Conservation (phyloP, 2,888 invertebrate species). For the Ichneumoninae sp. region DNA sequence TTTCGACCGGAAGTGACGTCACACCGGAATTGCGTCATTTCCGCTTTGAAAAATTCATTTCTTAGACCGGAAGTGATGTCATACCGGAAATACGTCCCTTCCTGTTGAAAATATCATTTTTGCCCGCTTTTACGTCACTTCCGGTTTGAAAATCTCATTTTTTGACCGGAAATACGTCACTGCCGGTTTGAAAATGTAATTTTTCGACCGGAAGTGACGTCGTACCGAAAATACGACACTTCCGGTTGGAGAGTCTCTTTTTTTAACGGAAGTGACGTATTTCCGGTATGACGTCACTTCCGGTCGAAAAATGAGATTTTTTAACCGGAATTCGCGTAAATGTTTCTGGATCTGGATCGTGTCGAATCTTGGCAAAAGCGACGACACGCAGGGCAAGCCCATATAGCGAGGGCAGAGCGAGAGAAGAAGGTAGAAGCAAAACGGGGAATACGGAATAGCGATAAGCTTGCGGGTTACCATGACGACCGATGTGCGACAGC, state of each 20-base stretch:
- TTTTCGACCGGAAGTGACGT: not conserved
- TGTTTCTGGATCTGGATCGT: not conserved
- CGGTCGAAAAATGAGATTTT: not conserved
- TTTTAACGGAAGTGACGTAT: not conserved
- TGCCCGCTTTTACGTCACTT: too few relatives aligned
- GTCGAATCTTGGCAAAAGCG: not conserved
- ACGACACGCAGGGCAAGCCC: not conserved
- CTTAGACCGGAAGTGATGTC: too few relatives aligned
- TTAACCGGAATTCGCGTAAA: not conserved
- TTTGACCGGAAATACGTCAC: too few relatives aligned
- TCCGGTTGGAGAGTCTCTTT: not conserved
- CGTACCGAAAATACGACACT: not conserved
- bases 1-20: not conserved
- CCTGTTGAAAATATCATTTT: too few relatives aligned
- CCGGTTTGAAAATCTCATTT: too few relatives aligned
- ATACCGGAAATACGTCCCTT: too few relatives aligned
- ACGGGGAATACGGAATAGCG: conserved; percentile 47
- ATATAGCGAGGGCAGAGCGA: not conserved
- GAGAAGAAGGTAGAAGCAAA: conserved; percentile 12
- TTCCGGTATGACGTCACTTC: not conserved
- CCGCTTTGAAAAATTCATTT: too few relatives aligned
- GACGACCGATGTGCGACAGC: conserved; percentile 46
- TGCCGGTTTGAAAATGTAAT: not conserved
- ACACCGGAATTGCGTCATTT: not conserved
- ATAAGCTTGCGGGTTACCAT: conserved; percentile 63